Evolutionary conservation across 2,113 vertebrate genomes (phyloP), one percentile per base, ranked within the genome.

Genomic region (Oryzias celebensis): DNA sequence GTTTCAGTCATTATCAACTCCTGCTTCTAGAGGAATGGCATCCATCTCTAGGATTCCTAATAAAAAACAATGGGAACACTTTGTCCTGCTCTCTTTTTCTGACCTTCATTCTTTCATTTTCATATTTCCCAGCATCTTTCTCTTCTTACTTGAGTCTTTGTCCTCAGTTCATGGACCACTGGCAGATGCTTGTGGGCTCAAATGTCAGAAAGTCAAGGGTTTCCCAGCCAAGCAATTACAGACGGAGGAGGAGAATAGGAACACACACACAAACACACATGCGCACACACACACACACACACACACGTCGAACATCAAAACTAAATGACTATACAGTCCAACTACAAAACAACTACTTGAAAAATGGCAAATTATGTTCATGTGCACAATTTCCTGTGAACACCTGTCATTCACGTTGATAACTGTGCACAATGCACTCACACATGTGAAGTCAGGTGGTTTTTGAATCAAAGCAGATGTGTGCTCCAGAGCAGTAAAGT

Each of bases 121-220:
- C 23, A 47, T 63, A 48, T 71, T 46, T 73, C 58, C 58, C 51
- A 14, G 26, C 65, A 26, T 67, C 10, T 56, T 44, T 60, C 43
- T 42, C 54, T 44, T 65, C 46, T 36, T 36, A 7, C 54, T 62
- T 56, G 36, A 36, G 36, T 18, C 18, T 72, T 64, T 75, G 52
- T 76, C 47, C 50, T 69, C 58, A 70, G 68, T 60, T 61, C 54
- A 58, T 54, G 23, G 52, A 61, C 67, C 54, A 4, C 41, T 57
- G 65, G 65, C 60, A 60, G 28, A 68, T 23, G 31, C 41, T 42
- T n/a, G 53, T 71, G 52, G 72, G 62, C 78, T 75, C 67, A 81
- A 77, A 85, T 87, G 77, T 85, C 81, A 75, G 52, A 65, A 83
- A 81, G 81, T 82, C 77, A 79, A 78, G 60, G 51, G 67, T 84